Base-by-base conservation (phyloP, 2,797 vertebrate species). In the Platyrinchus mystaceus region DNA sequence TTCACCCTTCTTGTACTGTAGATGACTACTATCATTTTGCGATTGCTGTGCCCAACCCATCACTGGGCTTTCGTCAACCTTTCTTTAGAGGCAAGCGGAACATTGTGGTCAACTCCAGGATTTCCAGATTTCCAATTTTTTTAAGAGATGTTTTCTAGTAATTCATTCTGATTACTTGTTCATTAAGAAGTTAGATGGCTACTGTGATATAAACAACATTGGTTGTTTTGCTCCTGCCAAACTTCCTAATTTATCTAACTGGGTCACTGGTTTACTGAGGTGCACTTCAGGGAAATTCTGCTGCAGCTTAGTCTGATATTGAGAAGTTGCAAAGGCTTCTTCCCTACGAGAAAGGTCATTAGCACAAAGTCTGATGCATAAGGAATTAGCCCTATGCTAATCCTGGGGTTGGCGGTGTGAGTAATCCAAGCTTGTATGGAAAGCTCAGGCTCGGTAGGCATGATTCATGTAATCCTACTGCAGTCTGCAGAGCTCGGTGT, bases 401-500 rank as follows among this genome's bases (percentile, higher is more conserved):
- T 94, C 66, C 55, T 41, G 5, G 67, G 16, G 58, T 75, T 74
- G 83, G 82, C 3, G 1, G 69, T 28, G 34, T 94, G 94, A 96
- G 73, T 94, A 96, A 93, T 94, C 69, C 34, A 58, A 88, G 83
- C 50, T 78, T 7, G 55, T 84, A 70, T 15, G 16, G 53, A 94
- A 87, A 49, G 82, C 79, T 93, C 71, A n/a, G 67, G 39, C 77
- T 92, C 26, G 4, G 80, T 8, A 89, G 82, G 82, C 24, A 8
- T 89, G 94, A 95, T 71, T 96, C 95, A 92, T 34, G 34, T 41
- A 77, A 85, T 85, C 71, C 69, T 89, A 6, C 60, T 28, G 46
- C 82, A 94, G 91, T n/a, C 64, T 93, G 94, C 75, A 91, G 93
- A 87, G 91, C 68, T 89, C 46, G 21, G 56, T 64, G 71, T 68